phyloP scores from a whole-genome alignment of 2,113 vertebrate genomes.

The Campylomormyrus numenius region DNA sequence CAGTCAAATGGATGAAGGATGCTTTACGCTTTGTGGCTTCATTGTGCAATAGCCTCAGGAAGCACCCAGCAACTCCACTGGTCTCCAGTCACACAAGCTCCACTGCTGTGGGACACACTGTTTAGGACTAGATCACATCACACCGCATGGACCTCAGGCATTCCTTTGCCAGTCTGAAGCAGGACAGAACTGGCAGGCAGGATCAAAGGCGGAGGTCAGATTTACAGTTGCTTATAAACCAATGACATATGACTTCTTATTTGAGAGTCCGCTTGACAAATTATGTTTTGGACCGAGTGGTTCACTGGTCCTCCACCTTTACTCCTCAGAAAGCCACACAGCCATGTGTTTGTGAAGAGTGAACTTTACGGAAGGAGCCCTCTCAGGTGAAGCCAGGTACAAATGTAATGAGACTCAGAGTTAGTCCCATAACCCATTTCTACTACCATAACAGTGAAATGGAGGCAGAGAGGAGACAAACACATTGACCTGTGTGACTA shows the following conservation, averaged over 20 bases:
- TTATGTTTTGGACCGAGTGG: not conserved
- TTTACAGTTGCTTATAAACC: not conserved
- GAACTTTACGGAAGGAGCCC: not conserved
- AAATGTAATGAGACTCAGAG: not conserved
- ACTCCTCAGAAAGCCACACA: not conserved
- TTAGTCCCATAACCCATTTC: not conserved
- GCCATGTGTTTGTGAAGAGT: not conserved
- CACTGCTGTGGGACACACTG: conserved; percentile 27
- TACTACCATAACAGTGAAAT: not conserved
- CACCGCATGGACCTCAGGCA: conserved; percentile 27
- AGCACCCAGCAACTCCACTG: conserved; percentile 49
- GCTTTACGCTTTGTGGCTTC: not conserved
- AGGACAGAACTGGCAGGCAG: conserved; percentile 37
- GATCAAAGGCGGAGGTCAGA: conserved; percentile 37
- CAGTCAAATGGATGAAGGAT: not conserved
- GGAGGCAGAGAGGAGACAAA: conserved; percentile 32
- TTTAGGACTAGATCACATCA: conserved; percentile 26
- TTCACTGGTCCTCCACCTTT: not conserved
- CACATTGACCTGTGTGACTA: conserved; percentile 49
- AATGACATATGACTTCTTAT: not conserved
- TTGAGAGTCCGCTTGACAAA: not conserved
- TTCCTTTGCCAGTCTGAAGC: conserved; percentile 36
- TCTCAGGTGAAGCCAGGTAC: not conserved
- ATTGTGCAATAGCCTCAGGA: not conserved
- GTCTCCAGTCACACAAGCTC: not conserved